A percentile compares a stretch with the other conserved stretches of the same genome.
Evolutionary conservation across 2,888 invertebrate genomes (phyloP).

Genomic region (Margaritifera margaritifera): DNA sequence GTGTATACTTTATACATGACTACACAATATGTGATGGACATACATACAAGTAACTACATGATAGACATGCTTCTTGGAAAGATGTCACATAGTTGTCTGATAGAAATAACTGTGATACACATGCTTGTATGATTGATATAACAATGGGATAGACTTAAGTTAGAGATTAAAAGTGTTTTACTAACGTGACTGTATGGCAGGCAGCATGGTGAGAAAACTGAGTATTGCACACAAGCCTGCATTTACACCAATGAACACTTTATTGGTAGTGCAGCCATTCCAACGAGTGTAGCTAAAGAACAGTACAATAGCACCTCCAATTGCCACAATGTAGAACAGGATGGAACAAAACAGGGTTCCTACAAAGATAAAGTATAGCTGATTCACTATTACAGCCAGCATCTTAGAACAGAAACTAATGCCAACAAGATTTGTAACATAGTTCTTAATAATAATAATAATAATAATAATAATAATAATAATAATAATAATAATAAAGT

Average conservation of each 20-base stretch:
- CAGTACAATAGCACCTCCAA: conserved; percentile 66
- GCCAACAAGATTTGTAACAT: neutral
- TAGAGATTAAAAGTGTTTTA: conserved; percentile 1
- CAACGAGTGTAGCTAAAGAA: conserved; percentile 69
- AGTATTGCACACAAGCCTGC: conserved; percentile 70
- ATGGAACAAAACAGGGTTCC: conserved; percentile 67
- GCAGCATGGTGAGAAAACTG: conserved; percentile 70
- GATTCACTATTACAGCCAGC: neutral
- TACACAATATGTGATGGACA: too few relatives aligned
- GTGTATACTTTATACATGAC: too few relatives aligned
- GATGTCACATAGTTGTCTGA: too few relatives aligned
- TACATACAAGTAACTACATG: too few relatives aligned
- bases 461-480: neutral
- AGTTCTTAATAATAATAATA: too few relatives aligned
- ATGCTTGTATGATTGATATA: neutral
- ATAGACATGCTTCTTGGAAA: too few relatives aligned
- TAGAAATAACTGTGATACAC: neutral
- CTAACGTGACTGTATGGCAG: conserved; percentile 71
- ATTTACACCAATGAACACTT: conserved; percentile 73
- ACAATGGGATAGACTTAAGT: neutral
- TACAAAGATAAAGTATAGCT: conserved; percentile 36
- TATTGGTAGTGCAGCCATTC: conserved; percentile 70
- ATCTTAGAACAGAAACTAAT: neutral
- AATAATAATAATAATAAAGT: neutral
- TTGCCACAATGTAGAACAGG: conserved; percentile 64